phyloP scores from a whole-genome alignment of 2,888 invertebrate genomes.

The Drepanosiphum platanoidis region DNA sequence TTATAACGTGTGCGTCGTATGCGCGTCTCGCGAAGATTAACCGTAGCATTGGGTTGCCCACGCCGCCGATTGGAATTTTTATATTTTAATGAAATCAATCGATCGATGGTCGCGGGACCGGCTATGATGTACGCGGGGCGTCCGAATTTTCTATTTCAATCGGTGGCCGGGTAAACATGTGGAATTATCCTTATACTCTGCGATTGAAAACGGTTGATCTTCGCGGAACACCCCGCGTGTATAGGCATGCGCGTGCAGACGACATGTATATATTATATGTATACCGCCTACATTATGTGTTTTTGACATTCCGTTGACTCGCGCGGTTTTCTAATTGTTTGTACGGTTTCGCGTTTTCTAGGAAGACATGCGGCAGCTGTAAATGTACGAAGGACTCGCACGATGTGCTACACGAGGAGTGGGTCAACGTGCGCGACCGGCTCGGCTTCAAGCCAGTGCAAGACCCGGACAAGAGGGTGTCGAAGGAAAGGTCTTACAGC shows the following conservation, averaged over 20 bases:
- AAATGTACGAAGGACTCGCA: constrained; percentile 91
- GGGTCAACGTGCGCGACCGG: constrained; percentile 80
- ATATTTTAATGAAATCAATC: too few species aligned
- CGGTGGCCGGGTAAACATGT: neutral
- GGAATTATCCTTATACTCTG: too few species aligned
- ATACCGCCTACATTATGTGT: neutral
- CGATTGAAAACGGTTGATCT: too few species aligned
- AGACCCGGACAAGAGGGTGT: constrained; percentile 70
- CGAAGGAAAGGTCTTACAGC: constrained; percentile 71
- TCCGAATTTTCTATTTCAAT: too few species aligned
- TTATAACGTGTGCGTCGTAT: neutral
- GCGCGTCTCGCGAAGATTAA: too few species aligned
- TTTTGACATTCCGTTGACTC: too few species aligned
- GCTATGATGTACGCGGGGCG: too few species aligned
- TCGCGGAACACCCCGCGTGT: too few species aligned
- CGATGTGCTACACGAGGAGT: constrained; percentile 88
- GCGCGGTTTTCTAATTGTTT: neutral
- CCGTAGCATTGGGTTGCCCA: too few species aligned
- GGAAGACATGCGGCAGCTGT: constrained; percentile 92
- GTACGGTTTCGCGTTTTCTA: constrained; percentile 70
- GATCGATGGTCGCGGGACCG: too few species aligned
- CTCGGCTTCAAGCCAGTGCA: constrained; percentile 76
- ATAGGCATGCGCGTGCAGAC: neutral
- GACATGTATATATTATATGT: too few species aligned
- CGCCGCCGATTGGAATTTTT: neutral